Base-by-base conservation (phyloP, 2,888 invertebrate genomes). In the Taphrorychus bicolor region DNA sequence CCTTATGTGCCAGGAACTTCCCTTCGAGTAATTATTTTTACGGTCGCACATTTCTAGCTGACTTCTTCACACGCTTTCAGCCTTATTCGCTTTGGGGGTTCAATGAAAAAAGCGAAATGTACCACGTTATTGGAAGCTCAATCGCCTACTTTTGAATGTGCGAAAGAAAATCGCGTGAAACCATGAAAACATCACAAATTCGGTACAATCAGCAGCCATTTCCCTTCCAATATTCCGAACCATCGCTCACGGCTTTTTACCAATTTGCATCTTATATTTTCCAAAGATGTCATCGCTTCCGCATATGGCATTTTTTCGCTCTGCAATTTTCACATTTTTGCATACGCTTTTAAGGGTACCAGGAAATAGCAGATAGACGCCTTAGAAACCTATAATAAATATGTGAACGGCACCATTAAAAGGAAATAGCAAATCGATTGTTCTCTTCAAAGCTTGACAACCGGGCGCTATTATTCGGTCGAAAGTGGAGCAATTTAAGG, bases 371-470 rank as follows among this genome's bases (percentile, higher is more conserved):
- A 45, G 18, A 4, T 45, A 45, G n/a, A n/a, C n/a, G n/a, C n/a
- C n/a, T n/a, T n/a, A n/a, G n/a, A n/a, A n/a, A n/a, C n/a, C n/a
- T n/a, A n/a, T n/a, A n/a, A n/a, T n/a, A n/a, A n/a, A n/a, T n/a
- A n/a, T n/a, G n/a, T n/a, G n/a, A n/a, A n/a, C n/a, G n/a, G n/a
- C n/a, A n/a, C n/a, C n/a, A n/a, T n/a, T n/a, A n/a, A n/a, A n/a
- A n/a, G n/a, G 68, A 62, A 67, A 67, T 59, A 64, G 63, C 63
- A 70, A 56, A 56, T 21, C 60, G 62, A 70, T 64, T 64, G 56
- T 70, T 64, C 66, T 67, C 42, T 65, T 69, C 49, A 45, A 48
- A 58, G 59, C 61, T 66, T 61, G 65, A 65, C 65, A 69, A 65
- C 66, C 53, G 61, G 45, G 61, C 40, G 40, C 69, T 45, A 61